Conservation (phyloP, 2,113 vertebrate species). For the Hyla sarda region DNA sequence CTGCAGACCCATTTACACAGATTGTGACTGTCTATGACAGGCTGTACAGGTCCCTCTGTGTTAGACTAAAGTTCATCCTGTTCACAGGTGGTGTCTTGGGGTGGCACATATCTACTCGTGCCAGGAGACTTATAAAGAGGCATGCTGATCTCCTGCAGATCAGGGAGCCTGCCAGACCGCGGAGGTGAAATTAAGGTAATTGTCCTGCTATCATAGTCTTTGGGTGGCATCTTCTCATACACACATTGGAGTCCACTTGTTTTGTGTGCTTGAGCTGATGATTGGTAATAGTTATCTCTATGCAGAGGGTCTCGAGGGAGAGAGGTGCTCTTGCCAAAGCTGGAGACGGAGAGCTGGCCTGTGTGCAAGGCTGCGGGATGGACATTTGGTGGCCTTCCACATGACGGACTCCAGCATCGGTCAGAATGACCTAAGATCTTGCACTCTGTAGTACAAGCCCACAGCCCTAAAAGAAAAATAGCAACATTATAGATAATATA, state of each 20-base stretch:
- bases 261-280: slow-evolving; percentile 82
- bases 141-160: slow-evolving; percentile 87
- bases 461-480: slow-evolving; percentile 79
- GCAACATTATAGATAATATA: neutral
- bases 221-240: slow-evolving; percentile 90
- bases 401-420: slow-evolving; percentile 96
- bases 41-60: neutral
- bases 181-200: slow-evolving; percentile 86
- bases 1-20: slow-evolving; percentile 61
- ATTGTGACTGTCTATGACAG: slow-evolving; percentile 63
- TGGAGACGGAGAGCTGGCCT: slow-evolving; percentile 81
- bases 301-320: slow-evolving; percentile 86
- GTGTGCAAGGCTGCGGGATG: slow-evolving; percentile 75
- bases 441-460: slow-evolving; percentile 96
- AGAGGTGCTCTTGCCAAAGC: slow-evolving; percentile 91
- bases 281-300: slow-evolving; percentile 87
- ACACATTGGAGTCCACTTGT: slow-evolving; percentile 90
- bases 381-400: slow-evolving; percentile 78
- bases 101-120: slow-evolving; percentile 78
- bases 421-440: slow-evolving; percentile 95
- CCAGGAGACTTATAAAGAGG: slow-evolving; percentile 83
- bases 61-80: slow-evolving; percentile 68
- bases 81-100: slow-evolving; percentile 73
- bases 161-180: slow-evolving; percentile 85
- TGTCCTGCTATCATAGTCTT: slow-evolving; percentile 86